Percentiles rank a stretch among this genome's conserved stretches.
These are phyloP conservation scores for Colletes latitarsis DNA, from an alignment of 1,140 invertebrate genomes.

Conservation along the genomic window DNA sequence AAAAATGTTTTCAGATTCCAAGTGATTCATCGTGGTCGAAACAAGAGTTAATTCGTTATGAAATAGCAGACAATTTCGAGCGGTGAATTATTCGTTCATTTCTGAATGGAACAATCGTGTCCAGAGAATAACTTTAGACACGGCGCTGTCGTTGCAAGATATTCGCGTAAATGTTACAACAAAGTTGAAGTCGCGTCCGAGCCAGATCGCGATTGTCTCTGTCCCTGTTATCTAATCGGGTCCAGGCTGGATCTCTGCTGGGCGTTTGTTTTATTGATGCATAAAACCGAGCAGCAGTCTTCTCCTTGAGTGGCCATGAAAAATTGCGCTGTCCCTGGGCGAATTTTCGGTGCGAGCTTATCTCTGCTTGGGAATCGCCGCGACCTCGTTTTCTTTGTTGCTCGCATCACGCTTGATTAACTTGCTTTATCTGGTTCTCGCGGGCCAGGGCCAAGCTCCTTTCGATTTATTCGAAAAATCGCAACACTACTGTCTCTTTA, in stretches of 20 bases:
- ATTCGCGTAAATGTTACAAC: neutral
- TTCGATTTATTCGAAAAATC: constrained; percentile 33
- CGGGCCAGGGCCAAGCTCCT: neutral
- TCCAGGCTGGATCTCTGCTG: no score
- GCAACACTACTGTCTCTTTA: neutral
- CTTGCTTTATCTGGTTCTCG: constrained; percentile 35
- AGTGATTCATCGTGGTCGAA: no score
- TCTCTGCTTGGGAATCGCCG: neutral
- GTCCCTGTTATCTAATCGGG: neutral
- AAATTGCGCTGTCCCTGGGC: constrained; percentile 29
- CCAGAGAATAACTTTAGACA: no score
- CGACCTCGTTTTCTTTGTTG: constrained; percentile 33
- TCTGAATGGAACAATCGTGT: no score
- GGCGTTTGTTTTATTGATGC: constrained; percentile 32
- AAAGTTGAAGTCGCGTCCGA: no score
- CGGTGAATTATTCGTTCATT: no score
- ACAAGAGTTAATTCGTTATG: no score
- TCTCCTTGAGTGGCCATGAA: constrained; percentile 7
- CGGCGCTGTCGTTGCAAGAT: neutral
- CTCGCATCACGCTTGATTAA: constrained; percentile 30
- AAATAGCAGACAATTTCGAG: no score
- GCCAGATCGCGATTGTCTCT: neutral
- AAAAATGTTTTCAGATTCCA: no score
- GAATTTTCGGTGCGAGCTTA: constrained; percentile 25
- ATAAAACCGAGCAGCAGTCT: constrained; percentile 1